Percentiles rank a stretch among this genome's conserved stretches.
phyloP scores from a whole-genome alignment of 2,113 vertebrate species.

The Crotalus helleri region DNA sequence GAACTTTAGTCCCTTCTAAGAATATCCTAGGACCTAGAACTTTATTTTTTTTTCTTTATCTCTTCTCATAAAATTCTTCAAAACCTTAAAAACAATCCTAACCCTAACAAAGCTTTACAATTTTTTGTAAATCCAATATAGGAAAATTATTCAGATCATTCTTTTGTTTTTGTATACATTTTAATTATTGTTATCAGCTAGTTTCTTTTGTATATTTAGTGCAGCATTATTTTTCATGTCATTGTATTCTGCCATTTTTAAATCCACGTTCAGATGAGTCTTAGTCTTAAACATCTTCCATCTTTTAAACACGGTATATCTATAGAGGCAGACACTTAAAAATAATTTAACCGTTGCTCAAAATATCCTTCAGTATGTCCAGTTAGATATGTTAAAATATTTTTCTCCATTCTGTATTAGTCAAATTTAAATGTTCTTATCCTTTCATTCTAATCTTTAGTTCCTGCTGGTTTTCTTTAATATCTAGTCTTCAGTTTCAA shows the following conservation, averaged over 20 bases:
- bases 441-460: background rate
- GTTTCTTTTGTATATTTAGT: background rate
- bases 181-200: background rate
- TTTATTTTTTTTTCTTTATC: background rate
- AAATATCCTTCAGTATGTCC: background rate
- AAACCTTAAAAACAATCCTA: background rate
- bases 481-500: background rate
- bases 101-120: background rate
- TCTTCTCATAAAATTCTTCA: background rate
- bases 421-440: background rate
- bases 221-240: background rate
- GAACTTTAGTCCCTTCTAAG: background rate
- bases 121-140: background rate
- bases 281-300: no score
- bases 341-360: background rate
- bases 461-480: background rate
- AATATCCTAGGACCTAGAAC: background rate
- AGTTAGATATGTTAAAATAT: background rate
- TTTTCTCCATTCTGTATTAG: background rate
- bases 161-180: background rate
- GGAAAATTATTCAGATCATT: background rate
- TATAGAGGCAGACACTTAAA: background rate
- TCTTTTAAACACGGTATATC: no score
- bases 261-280: no score
- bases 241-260: no score